These are phyloP conservation scores for Ispidina lecontei DNA, from an alignment of 2,797 vertebrate species.

Conservation along the genomic window DNA sequence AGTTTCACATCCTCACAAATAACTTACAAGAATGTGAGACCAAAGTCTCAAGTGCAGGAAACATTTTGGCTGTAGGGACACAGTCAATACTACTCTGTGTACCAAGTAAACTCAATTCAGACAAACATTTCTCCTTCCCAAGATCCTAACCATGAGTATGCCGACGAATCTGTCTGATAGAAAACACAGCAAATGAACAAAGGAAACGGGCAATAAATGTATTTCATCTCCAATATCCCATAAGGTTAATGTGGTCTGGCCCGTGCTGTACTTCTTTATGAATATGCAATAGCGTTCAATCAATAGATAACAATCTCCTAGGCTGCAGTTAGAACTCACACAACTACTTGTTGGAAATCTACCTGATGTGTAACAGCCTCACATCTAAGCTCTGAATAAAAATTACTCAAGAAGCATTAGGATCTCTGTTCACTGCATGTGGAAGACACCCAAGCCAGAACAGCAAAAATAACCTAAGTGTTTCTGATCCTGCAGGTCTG, in stretches of 20 bases:
- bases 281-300: background rate
- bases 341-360: background rate
- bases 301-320: background rate
- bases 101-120: background rate
- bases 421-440: background rate
- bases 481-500: background rate
- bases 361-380: background rate
- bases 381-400: background rate
- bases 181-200: background rate
- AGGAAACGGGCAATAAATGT: background rate
- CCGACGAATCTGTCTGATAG: background rate
- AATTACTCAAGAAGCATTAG: background rate
- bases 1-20: background rate
- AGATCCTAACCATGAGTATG: background rate
- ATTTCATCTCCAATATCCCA: background rate
- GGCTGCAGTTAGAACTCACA: background rate
- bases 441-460: background rate
- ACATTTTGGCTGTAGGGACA: background rate
- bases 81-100: background rate
- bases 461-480: background rate
- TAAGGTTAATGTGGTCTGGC: background rate
- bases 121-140: background rate
- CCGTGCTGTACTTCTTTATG: background rate
- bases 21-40: background rate
- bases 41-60: background rate